A percentile compares a stretch with the other conserved stretches of the same genome.
These are phyloP conservation scores for Vanessa atalanta DNA, from an alignment of 1,140 invertebrate species.

Conservation along the genomic window DNA sequence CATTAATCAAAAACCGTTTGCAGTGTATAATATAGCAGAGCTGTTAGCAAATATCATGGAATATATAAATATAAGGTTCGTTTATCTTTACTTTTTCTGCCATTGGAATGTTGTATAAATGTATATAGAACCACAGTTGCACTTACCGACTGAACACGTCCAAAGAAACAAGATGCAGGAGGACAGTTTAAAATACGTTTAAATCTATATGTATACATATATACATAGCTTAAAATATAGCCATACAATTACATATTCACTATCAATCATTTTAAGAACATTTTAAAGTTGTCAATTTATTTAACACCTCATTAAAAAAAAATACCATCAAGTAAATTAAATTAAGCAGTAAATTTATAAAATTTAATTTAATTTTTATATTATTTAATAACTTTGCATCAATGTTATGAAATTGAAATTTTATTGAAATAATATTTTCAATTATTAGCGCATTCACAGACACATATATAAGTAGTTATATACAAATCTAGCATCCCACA, in stretches of 20 bases:
- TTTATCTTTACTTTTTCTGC: no score
- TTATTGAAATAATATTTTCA: neutral
- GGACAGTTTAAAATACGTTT: constrained; percentile 37
- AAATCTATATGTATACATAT: constrained; percentile 20
- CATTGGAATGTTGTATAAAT: no score
- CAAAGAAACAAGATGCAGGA: constrained; percentile 45
- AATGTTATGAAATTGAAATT: neutral
- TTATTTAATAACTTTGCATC: neutral
- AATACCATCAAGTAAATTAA: neutral
- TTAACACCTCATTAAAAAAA: no score
- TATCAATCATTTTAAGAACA: neutral
- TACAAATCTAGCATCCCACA: constrained; percentile 11
- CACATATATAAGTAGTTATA: constrained; percentile 8
- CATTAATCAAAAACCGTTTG: no score
- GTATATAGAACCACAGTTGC: constrained; percentile 31
- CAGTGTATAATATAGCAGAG: no score
- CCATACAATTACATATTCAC: neutral
- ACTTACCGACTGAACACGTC: constrained; percentile 53
- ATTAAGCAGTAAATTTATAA: neutral
- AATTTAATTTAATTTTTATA: neutral
- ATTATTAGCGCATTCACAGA: constrained; percentile 8
- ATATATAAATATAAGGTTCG: no score
- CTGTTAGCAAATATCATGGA: no score
- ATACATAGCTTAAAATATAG: constrained; percentile 11
- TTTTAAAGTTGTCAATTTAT: neutral